A percentile compares a stretch with the other conserved stretches of the same genome.
These are phyloP conservation scores for Atrichornis clamosus DNA, from an alignment of 2,113 vertebrate species.

Conservation along the genomic window DNA sequence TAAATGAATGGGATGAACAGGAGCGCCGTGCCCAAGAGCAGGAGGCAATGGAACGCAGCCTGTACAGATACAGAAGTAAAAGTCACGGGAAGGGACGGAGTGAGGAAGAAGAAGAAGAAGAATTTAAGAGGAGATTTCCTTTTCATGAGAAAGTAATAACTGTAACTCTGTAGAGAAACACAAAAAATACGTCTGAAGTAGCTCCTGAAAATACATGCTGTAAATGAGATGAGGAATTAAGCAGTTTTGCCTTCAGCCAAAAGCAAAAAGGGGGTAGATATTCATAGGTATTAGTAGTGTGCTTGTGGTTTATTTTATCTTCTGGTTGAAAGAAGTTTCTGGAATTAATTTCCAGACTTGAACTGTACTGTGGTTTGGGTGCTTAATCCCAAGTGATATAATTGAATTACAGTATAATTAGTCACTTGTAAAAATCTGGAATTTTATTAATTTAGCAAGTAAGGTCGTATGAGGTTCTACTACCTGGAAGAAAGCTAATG, in stretches of 20 bases:
- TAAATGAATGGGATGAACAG: slow-evolving; percentile 95
- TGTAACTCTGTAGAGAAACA: background rate
- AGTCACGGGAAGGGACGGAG: slow-evolving; percentile 75
- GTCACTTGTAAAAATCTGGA: background rate
- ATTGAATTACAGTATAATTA: background rate
- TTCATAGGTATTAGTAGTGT: background rate
- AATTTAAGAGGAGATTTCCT: slow-evolving; percentile 86
- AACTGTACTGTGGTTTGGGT: background rate
- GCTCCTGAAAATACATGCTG: background rate
- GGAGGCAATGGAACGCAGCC: slow-evolving; percentile 79
- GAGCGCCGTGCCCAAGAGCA: slow-evolving; percentile 77
- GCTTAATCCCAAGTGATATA: background rate
- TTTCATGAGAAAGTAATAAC: slow-evolving; percentile 80
- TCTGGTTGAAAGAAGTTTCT: background rate
- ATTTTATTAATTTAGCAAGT: background rate
- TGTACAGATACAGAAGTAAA: slow-evolving; percentile 83
- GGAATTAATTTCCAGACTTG: background rate
- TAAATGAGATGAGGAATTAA: background rate
- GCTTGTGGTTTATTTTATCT: background rate
- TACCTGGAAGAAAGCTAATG: background rate
- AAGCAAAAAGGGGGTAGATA: background rate
- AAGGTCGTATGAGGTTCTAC: background rate
- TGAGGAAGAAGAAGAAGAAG: slow-evolving; percentile 87
- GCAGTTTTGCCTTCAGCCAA: background rate
- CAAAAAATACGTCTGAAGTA: background rate